A percentile compares a stretch with the other conserved stretches of the same genome.
These are phyloP conservation scores for Pantherophis alleghaniensis DNA, from an alignment of 2,797 vertebrate genomes.

Conservation along the genomic window DNA sequence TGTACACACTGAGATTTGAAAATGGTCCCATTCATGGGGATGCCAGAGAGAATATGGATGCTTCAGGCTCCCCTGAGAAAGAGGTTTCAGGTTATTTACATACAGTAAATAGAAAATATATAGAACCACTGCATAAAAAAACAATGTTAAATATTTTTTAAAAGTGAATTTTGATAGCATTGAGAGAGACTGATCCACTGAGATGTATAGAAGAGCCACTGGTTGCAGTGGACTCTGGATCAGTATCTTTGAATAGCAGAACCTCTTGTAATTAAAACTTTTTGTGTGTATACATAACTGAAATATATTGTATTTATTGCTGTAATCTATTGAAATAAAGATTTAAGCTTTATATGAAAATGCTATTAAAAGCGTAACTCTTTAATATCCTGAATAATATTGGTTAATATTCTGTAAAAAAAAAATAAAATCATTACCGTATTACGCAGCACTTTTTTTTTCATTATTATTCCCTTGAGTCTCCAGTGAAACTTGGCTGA, in stretches of 20 bases:
- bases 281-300: slow-evolving; percentile 45
- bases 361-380: slow-evolving; percentile 60
- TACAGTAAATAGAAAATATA: slow-evolving; percentile 40
- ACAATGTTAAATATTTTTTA: slow-evolving; percentile 49
- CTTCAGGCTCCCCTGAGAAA: slow-evolving; percentile 31
- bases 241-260: slow-evolving; percentile 42
- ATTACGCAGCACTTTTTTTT: background rate
- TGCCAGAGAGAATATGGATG: slow-evolving; percentile 37
- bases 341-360: slow-evolving; percentile 59
- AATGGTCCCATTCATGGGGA: slow-evolving; percentile 44
- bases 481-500: background rate
- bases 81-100: slow-evolving; percentile 41
- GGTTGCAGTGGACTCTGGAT: slow-evolving; percentile 39
- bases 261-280: slow-evolving; percentile 45
- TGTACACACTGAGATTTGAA: slow-evolving; percentile 67
- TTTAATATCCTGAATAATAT: slow-evolving; percentile 54
- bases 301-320: slow-evolving; percentile 49
- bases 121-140: slow-evolving; percentile 43
- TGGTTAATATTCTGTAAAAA: slow-evolving; percentile 33
- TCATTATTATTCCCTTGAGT: background rate
- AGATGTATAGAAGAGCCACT: slow-evolving; percentile 31
- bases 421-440: slow-evolving; percentile 7
- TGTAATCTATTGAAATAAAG: slow-evolving; percentile 56
- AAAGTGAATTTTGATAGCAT: slow-evolving; percentile 51
- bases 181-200: slow-evolving; percentile 13